These are phyloP conservation scores for Pantherophis alleghaniensis DNA, from an alignment of 2,797 vertebrate species.

Conservation along the genomic window DNA sequence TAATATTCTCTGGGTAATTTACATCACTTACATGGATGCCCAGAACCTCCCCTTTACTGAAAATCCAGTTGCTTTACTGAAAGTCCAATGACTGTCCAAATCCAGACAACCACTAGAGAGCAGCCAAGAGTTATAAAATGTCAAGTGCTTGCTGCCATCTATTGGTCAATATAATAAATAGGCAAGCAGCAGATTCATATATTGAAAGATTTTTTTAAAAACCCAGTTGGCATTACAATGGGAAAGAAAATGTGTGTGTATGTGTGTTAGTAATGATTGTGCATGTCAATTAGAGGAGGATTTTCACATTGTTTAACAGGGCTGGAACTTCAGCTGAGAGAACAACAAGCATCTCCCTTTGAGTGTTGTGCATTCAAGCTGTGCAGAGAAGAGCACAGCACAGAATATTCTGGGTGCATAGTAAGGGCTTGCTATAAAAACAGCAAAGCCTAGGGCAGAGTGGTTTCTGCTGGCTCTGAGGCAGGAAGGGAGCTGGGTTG, in stretches of 20 bases:
- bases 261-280: background rate
- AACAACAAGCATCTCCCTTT: background rate
- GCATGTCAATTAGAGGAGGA: background rate
- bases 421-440: background rate
- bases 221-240: background rate
- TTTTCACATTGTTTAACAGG: background rate
- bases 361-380: background rate
- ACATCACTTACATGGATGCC: background rate
- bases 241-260: background rate
- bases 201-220: background rate
- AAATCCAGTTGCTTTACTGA: background rate
- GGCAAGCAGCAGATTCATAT: background rate
- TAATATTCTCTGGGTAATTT: background rate
- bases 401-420: background rate
- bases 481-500: background rate
- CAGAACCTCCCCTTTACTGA: background rate
- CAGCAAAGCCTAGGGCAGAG: background rate
- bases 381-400: background rate
- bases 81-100: background rate
- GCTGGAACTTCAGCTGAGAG: background rate
- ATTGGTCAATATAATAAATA: background rate
- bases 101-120: background rate
- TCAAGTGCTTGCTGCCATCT: background rate
- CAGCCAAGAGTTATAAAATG: background rate
- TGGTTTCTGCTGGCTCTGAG: background rate